Base-by-base conservation (phyloP, 2,797 vertebrate species). In the Aeoliscus strigatus region DNA sequence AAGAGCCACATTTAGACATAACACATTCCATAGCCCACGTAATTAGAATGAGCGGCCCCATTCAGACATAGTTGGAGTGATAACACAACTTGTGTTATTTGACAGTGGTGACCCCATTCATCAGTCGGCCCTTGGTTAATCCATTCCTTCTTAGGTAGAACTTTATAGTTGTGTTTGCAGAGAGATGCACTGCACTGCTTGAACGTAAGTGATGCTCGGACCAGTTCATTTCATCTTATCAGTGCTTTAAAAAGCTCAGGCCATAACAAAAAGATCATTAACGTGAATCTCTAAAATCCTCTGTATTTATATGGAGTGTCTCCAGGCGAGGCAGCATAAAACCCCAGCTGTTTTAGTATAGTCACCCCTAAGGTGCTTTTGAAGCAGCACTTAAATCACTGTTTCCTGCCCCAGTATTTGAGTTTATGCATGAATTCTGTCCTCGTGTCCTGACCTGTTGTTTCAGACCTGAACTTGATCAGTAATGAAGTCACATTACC, bases 321-420 rank as follows among this genome's bases (percentile, higher is more conserved):
- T 4, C 29, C 51, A 58, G 51, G 68, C 41, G 53, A 55, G 48
- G 49, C 39, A n/a, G 52, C 45, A 45, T 57, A 40, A 52, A 68
- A 53, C 55, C 54, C 53, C 46, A 70, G 69, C 51, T 70, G 60
- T 73, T 73, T 56, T 57, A 42, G 38, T 37, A 14, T 28, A 59
- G 71, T 72, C 67, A 68, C 51, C 45, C 14, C 47, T 37, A 47
- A 27, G 53, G 59, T 67, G 17, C 63, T 49, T 53, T 61, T 39
- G 61, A 51, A 76, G 56, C 49, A 34, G 43, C 32, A 15, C 46
- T 70, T 49, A 30, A 27, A 44, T 9, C 4, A 29, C 53, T 47
- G 8, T 15, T 58, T 68, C 26, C 37, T 65, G 57, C 63, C 37
- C 39, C 45, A 59, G 55, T 45, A 58, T 61, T 50, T 64, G 43